These are phyloP conservation scores for Apocheima hispidaria DNA, from an alignment of 2,888 invertebrate genomes.

Conservation along the genomic window DNA sequence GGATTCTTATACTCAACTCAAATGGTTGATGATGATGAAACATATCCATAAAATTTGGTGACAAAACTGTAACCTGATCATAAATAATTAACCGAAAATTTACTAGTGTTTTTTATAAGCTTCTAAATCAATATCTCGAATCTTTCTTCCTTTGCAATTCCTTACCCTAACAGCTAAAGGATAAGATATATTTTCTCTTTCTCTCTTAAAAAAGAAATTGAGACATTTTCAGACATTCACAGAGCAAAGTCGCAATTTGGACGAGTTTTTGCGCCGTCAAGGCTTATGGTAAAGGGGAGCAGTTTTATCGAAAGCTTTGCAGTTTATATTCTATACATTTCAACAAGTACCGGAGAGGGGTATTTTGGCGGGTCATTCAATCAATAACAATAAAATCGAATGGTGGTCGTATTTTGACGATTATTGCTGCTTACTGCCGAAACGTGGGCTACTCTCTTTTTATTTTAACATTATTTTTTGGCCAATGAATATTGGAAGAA, in stretches of 20 bases:
- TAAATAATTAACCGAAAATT: neutral
- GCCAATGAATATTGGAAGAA: neutral
- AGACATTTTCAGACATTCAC: constrained; percentile 38
- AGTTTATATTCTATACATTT: constrained; percentile 45
- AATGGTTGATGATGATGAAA: no score
- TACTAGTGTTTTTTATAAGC: neutral
- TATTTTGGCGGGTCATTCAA: constrained; percentile 42
- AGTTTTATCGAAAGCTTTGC: constrained; percentile 43
- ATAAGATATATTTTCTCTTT: constrained; percentile 34
- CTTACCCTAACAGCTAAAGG: constrained; percentile 19
- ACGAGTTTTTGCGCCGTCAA: constrained; percentile 40
- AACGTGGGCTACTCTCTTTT: constrained; percentile 25
- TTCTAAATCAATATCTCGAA: neutral
- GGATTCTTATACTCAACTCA: no score
- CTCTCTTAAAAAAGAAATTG: constrained; percentile 35
- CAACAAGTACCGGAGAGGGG: constrained; percentile 41
- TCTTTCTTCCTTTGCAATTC: constrained; percentile 21
- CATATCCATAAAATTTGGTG: no score
- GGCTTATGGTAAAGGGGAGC: constrained; percentile 41
- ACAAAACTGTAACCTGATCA: no score
- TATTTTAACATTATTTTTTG: constrained; percentile 12
- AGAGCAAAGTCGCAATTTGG: constrained; percentile 34
- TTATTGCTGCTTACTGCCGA: constrained; percentile 35
- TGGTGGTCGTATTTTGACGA: constrained; percentile 38
- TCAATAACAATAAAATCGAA: constrained; percentile 48